These are phyloP conservation scores for Trichechus manatus DNA, from an alignment of 2,113 vertebrate species.

Conservation along the genomic window DNA sequence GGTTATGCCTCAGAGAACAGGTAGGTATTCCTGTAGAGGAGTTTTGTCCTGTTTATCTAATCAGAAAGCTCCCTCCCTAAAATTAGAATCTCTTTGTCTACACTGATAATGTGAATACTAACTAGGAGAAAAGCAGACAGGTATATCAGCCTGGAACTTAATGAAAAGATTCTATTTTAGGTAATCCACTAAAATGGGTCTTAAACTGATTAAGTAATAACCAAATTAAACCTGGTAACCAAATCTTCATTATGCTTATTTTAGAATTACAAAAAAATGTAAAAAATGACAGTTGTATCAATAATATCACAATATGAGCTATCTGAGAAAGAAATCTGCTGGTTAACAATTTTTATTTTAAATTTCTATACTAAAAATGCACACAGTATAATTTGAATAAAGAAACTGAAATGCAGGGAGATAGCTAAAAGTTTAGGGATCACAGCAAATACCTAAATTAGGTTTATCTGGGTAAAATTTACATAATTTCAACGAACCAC, in stretches of 20 bases:
- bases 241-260: not conserved
- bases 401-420: not conserved
- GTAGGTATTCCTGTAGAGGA: too few relatives aligned
- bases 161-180: not conserved
- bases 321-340: constrained; percentile 9
- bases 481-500: not conserved
- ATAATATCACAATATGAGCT: not conserved
- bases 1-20: not conserved
- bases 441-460: not conserved
- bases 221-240: constrained; percentile 16
- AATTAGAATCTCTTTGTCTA: not conserved
- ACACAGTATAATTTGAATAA: not conserved
- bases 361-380: not conserved
- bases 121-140: constrained; percentile 31
- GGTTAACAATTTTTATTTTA: not conserved
- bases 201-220: constrained; percentile 36
- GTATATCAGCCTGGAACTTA: not conserved
- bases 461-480: not conserved
- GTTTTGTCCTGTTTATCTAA: not conserved
- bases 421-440: not conserved
- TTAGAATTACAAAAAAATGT: constrained; percentile 8
- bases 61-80: not conserved
- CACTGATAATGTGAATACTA: not conserved
- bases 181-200: constrained; percentile 27
- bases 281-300: not conserved